Evolutionary conservation across 2,113 vertebrate species (phyloP), one percentile per base, ranked within the genome.

Genomic region (Empidonax traillii): DNA sequence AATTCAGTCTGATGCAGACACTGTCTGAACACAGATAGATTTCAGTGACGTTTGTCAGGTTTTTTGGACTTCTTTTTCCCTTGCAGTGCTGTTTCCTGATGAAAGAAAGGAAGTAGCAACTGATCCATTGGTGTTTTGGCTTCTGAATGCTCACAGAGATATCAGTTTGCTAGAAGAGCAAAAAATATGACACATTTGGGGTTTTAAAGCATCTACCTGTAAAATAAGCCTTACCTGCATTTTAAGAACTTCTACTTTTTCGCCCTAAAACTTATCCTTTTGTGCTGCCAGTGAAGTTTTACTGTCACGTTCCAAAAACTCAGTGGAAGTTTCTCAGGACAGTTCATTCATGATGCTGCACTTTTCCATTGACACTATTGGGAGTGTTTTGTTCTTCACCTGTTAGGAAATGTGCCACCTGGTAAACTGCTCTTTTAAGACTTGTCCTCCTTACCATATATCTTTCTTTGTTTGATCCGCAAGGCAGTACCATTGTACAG

Each of bases 301-400:
- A 61, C 33, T 68, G 12, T 33, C 23, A 20, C 4, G 2, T 65
- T 73, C 41, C 19, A 68, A 87, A 75, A 67, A 4, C 18, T 74
- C 56, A 75, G 31, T 23, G 72, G 71, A 82, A 82, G 12, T 13
- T 68, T 83, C 53, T 51, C 24, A 61, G 27, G 19, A 49, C 56
- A 1, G 0, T 4, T 49, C 12, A 16, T 33, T 46, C 44, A 21
- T 1, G 1, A 30, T 24, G 20, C 12, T 55, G 22, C 39, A 31
- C 7, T 73, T 82, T 76, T 53, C 39, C 39, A 14, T 3, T n/a
- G 33, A 65, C 12, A 3, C 3, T 33, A 5, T 2, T 28, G 15
- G 7, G 41, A 69, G 8, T 0, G 1, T 28, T 41, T 31, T 43
- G 33, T 18, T 89, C 52, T 75, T 71, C 22, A 12, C 17, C 43